Base-by-base conservation (phyloP, 2,888 invertebrate species). In the Agrochola litura region DNA sequence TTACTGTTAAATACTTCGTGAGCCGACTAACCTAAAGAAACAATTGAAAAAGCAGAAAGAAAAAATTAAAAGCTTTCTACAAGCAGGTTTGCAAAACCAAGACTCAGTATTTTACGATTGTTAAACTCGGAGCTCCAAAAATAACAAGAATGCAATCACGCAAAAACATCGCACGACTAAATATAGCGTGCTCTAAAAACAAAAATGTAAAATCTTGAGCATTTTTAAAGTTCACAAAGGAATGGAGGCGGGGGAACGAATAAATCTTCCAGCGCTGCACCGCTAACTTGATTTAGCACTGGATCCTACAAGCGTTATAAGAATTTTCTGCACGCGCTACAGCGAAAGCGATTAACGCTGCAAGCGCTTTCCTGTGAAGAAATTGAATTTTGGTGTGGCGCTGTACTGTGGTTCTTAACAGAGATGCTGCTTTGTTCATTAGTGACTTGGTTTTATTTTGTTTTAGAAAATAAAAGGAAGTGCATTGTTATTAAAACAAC, bases 191-290 rank as follows among this genome's bases (percentile, higher is more conserved):
- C 73, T 81, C 49, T 81, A 85, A 81, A 87, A 77, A 87, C 77
- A 79, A 84, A 77, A 85, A 85, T 85, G 66, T 85, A 79, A 85
- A 87, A 76, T 84, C 86, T 87, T 84, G 82, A 87, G 88, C 79
- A 82, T 89, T 89, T 84, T 88, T 82, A 86, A 89, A 89, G 80
- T 84, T 88, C 79, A 88, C 84, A 79, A 86, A 88, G 84, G 71
- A 82, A 77, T 74, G 71, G 68, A 73, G 84, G 81, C 78, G 81
- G 78, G 76, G 65, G 63, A 74, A 72, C 73, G 87, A 84, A 89
- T 89, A 89, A 88, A 88, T 88, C 89, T 79, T 79, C 81, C 82
- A 89, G 89, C 84, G 82, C 86, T 88, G 86, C 84, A 86, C 81
- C 71, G 81, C 89, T 88, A 88, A 88, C 88, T 86, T 88, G 86